Conservation (phyloP, 2,888 invertebrate genomes). For the Marasmarcha lunaedactyla region DNA sequence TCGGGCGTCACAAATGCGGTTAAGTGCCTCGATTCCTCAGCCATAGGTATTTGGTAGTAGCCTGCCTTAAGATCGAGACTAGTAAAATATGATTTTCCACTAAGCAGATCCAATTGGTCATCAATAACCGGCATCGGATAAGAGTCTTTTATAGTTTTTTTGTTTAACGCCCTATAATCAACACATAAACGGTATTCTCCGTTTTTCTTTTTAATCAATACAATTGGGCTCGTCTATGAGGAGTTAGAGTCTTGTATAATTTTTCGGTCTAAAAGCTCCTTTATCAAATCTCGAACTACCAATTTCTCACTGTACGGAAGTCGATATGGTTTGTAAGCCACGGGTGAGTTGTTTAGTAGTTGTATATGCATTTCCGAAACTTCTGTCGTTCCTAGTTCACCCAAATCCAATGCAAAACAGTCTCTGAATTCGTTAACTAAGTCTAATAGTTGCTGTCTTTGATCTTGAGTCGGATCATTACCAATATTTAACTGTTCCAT, state of each 20-base stretch:
- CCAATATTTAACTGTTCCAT: conserved; percentile 5
- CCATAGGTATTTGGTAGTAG: no score
- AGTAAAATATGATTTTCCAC: no score
- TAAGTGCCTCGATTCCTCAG: no score
- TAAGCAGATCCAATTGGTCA: no score
- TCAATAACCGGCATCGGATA: no score
- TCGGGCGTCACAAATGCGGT: no score
- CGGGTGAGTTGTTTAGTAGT: conserved; percentile 8
- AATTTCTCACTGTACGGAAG: conserved; percentile 8
- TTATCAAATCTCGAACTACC: conserved; percentile 7
- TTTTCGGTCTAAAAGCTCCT: conserved; percentile 2
- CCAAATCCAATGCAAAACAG: conserved; percentile 11
- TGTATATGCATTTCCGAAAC: conserved; percentile 9
- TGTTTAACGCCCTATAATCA: no score
- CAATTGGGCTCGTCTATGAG: conserved; percentile 20
- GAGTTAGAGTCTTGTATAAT: conserved; percentile 12
- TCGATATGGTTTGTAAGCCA: conserved; percentile 9
- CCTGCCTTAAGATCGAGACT: no score
- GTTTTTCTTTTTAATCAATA: conserved; percentile 14
- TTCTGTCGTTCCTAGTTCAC: conserved; percentile 7
- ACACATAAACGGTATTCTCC: conserved; percentile 14
- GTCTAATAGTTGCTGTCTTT: conserved; percentile 1
- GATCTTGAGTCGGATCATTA: background rate
- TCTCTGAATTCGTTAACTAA: conserved; percentile 8
- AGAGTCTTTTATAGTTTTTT: no score